phyloP scores from a whole-genome alignment of 2,113 vertebrate species.

The Chloebia gouldiae region DNA sequence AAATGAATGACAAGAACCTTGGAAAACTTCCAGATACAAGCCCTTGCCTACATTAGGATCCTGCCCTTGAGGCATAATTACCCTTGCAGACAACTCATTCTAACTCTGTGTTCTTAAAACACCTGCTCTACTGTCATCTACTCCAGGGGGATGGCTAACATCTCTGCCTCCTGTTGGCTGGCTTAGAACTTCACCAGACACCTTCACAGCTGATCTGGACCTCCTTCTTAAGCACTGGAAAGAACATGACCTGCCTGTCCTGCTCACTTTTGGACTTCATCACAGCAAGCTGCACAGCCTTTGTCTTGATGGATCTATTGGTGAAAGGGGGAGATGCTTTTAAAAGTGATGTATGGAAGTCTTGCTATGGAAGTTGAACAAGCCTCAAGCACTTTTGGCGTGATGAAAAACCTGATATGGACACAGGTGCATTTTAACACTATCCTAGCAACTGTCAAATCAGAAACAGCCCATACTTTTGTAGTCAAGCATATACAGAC shows the following conservation, averaged over 20 bases:
- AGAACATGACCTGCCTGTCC: not conserved
- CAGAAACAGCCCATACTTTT: not conserved
- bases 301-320: not conserved
- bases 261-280: not conserved
- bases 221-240: not conserved
- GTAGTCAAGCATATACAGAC: not conserved
- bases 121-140: not conserved
- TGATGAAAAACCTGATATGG: not conserved
- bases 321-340: not conserved
- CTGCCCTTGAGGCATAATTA: not conserved
- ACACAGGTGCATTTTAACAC: not conserved
- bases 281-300: not conserved
- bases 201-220: not conserved
- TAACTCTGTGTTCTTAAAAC: not conserved
- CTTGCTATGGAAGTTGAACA: not conserved
- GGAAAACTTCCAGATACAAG: not conserved
- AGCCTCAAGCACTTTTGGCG: not conserved
- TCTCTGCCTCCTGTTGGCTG: not conserved
- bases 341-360: rapidly evolving
- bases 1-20: not conserved
- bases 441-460: not conserved
- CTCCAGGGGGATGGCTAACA: not conserved
- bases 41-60: not conserved
- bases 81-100: not conserved
- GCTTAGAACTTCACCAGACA: not conserved